A percentile compares a stretch with the other conserved stretches of the same genome.
These are phyloP conservation scores for Phoxinus phoxinus DNA, from an alignment of 2,113 vertebrate genomes.

Conservation along the genomic window DNA sequence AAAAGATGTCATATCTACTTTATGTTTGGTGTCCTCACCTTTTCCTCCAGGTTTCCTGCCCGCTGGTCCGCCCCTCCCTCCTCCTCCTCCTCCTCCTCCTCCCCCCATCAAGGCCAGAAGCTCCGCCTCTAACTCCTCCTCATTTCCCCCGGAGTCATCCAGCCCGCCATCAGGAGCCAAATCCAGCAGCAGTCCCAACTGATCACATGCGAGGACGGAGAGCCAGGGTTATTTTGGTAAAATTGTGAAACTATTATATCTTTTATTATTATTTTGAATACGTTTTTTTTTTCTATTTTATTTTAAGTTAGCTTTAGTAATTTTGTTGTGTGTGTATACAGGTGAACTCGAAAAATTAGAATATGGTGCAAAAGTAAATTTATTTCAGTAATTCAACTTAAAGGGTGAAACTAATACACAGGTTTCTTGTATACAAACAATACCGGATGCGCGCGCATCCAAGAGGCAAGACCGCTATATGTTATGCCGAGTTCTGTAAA, in stretches of 20 bases:
- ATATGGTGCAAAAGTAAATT: no score
- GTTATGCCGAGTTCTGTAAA: no score
- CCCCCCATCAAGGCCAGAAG: conserved; percentile 82
- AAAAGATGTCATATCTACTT: not conserved
- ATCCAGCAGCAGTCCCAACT: conserved; percentile 88
- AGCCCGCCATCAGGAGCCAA: conserved; percentile 78
- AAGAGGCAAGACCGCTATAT: no score
- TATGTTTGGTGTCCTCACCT: conserved; percentile 69
- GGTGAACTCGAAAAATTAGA: no score
- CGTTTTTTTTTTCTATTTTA: not conserved
- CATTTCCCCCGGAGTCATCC: conserved; percentile 75
- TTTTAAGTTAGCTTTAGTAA: not conserved
- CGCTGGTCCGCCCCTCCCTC: conserved; percentile 61
- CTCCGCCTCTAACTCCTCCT: conserved; percentile 86
- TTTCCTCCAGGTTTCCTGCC: conserved; percentile 73
- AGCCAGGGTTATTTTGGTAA: not conserved
- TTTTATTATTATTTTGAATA: not conserved
- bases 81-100: conserved; percentile 72
- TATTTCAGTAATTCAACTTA: no score
- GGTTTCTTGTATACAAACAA: no score
- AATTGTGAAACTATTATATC: not conserved
- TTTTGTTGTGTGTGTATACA: not conserved
- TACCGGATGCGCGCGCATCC: no score
- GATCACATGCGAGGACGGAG: not conserved
- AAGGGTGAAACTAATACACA: no score